Evolutionary conservation across 1,140 invertebrate species (phyloP).

Genomic region (Ooceraea biroi): DNA sequence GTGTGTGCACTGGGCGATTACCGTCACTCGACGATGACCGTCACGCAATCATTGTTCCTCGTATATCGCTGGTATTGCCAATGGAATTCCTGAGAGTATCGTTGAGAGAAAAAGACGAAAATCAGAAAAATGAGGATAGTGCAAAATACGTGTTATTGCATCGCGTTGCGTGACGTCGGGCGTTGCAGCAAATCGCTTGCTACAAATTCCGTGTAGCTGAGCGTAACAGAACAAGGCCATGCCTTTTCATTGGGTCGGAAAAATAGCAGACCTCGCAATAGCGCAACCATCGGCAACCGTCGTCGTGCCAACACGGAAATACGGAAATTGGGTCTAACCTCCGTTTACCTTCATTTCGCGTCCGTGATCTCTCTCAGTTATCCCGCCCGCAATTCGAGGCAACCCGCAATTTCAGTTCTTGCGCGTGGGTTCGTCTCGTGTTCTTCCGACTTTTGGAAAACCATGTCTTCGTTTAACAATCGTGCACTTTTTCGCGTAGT

Average conservation of each 20-base stretch:
- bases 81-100: background rate
- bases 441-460: background rate
- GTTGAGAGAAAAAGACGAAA: background rate
- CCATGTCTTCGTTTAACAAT: constrained; percentile 24
- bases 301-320: constrained; percentile 12
- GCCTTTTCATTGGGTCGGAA: constrained; percentile 13
- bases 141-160: background rate
- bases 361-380: constrained; percentile 31
- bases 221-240: constrained; percentile 5
- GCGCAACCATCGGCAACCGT: background rate
- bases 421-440: background rate
- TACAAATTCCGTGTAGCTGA: background rate
- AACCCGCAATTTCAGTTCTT: constrained; percentile 23
- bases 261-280: background rate
- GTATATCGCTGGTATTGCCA: background rate
- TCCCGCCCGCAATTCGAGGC: background rate
- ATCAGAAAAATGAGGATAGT: background rate
- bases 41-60: background rate
- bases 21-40: background rate
- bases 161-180: constrained; percentile 2
- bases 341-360: constrained; percentile 37
- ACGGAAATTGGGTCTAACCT: constrained; percentile 35
- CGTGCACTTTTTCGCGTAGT: constrained; percentile 48
- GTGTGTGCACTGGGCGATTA: background rate
- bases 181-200: background rate